Conservation (phyloP, 2,113 vertebrate genomes). For the Zootoca vivipara region DNA sequence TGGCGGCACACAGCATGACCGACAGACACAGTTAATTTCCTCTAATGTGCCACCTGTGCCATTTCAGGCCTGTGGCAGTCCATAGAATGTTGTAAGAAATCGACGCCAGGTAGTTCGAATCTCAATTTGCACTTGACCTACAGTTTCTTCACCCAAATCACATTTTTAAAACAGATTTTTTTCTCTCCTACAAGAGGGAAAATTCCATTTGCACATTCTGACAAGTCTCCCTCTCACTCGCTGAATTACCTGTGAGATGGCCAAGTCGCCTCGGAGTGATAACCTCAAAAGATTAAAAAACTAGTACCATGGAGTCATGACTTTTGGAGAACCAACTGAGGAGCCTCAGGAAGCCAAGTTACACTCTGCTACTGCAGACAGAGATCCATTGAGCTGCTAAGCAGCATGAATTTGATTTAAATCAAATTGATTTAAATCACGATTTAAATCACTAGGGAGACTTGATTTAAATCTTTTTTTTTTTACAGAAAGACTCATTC, state of each 20-base stretch:
- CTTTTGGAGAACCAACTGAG: neutral
- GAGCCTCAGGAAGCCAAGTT: no score
- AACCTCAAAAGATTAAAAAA: neutral
- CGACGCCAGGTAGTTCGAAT: neutral
- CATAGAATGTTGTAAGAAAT: neutral
- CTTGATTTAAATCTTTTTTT: no score
- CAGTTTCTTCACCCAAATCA: neutral
- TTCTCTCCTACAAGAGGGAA: accelerated
- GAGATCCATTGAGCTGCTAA: no score
- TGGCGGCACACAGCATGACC: neutral
- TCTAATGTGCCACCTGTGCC: neutral
- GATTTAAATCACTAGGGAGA: no score
- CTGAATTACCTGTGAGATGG: neutral
- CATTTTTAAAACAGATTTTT: neutral
- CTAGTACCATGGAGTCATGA: neutral
- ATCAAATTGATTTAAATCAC: no score
- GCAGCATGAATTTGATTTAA: no score
- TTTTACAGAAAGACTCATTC: no score
- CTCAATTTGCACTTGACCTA: neutral
- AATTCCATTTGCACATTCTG: neutral
- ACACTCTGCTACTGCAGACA: no score
- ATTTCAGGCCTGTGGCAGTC: neutral
- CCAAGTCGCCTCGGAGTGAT: neutral
- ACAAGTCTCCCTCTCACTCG: neutral
- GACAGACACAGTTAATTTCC: neutral